phyloP scores from a whole-genome alignment of 2,888 invertebrate species.

The Cecidostiba fungosa region DNA sequence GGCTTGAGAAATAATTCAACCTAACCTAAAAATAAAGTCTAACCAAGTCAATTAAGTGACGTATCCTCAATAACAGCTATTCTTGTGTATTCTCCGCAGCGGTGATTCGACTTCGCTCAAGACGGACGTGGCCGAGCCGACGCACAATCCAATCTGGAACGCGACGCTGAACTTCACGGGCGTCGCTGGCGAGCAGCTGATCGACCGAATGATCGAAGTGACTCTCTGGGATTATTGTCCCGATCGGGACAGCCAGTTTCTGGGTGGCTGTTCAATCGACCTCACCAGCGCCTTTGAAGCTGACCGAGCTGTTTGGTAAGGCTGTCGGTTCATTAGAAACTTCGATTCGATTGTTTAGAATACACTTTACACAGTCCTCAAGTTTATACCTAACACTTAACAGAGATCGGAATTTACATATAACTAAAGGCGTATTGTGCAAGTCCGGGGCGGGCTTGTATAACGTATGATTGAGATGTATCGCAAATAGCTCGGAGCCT shows the following conservation, averaged over 20 bases:
- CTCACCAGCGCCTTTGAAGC: constrained; percentile 92
- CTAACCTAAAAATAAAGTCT: too few species aligned
- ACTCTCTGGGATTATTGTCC: constrained; percentile 94
- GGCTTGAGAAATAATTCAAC: too few species aligned
- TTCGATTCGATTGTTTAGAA: neutral
- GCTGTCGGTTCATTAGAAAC: constrained; percentile 13
- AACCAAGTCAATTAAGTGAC: neutral
- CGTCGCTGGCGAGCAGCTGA: constrained; percentile 89
- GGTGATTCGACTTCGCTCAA: constrained; percentile 89
- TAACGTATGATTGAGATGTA: constrained; percentile 18
- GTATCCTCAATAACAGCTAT: neutral
- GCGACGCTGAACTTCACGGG: constrained; percentile 92
- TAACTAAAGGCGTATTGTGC: too few species aligned
- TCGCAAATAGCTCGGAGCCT: constrained; percentile 12
- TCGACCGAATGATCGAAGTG: constrained; percentile 91
- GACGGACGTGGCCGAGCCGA: constrained; percentile 92
- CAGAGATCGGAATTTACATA: neutral
- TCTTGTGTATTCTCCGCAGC: constrained; percentile 79
- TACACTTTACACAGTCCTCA: neutral
- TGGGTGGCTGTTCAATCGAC: constrained; percentile 91
- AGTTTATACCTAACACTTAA: too few species aligned
- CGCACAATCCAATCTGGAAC: constrained; percentile 95
- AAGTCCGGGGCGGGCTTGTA: neutral
- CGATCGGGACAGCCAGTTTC: constrained; percentile 90
- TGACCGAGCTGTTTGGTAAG: constrained; percentile 91